Base-by-base conservation (phyloP, 2,113 vertebrate species). In the Apus apus region DNA sequence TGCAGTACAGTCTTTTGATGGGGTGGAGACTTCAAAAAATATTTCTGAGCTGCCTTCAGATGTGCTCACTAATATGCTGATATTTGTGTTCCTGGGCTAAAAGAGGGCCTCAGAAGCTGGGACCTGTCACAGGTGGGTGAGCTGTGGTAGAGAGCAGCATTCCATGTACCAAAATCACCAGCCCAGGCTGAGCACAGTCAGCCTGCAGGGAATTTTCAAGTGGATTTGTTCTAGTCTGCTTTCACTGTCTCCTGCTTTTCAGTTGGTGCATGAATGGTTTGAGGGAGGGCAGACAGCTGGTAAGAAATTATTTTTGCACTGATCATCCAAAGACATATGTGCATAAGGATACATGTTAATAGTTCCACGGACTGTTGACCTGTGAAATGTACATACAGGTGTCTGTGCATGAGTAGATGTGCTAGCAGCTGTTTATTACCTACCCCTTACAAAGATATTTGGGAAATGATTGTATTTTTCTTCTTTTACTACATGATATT, bases 81-180 rank as follows among this genome's bases (percentile, higher is more conserved):
- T 56, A 12, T 6, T 9, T 14, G 2, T 15, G 30, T 53, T n/a
- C 15, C 77, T 62, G 46, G 25, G 34, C 34, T 21, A 27, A 45
- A 43, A 70, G 67, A 48, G 73, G n/a, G 40, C 26, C 20, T 38
- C 26, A 18, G 36, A 18, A 56, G 34, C 8, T 48, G 86, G 32
- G 13, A 36, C 5, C 17, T 48, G 46, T 36, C 43, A 17, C 18
- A 27, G 4, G 30, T 11, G 0, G 4, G 3, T 0, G 3, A 54
- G 56, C 51, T 8, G 8, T 12, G 3, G 34, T 29, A 20, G 56
- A 30, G 61, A 16, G 12, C 27, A 29, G 2, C 6, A 13, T 40
- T 51, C 34, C 19, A 13, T 26, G 23, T 51, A 34, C 68, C 48
- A 53, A 9, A 61, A 23, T 27, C 53, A 10, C 21, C 16, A n/a